Percentiles rank a stretch among this genome's conserved stretches.
Evolutionary conservation across 2,797 vertebrate genomes (phyloP).

Genomic region (Morus bassanus): DNA sequence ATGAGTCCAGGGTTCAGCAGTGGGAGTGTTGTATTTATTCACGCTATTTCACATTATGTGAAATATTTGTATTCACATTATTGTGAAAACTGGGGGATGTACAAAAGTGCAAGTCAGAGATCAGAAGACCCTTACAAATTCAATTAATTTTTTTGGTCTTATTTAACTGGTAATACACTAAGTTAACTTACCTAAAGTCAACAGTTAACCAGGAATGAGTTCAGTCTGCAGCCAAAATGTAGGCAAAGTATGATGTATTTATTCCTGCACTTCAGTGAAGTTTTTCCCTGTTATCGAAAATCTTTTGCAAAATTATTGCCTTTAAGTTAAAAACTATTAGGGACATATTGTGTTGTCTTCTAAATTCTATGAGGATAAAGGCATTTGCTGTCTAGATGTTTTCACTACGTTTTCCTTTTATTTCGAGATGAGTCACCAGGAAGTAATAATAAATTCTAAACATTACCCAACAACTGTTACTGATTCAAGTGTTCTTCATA

Average conservation of each 20-base stretch:
- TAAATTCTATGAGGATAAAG: neutral
- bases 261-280: neutral
- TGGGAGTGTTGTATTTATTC: neutral
- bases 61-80: neutral
- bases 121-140: neutral
- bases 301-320: neutral
- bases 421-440: neutral
- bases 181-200: neutral
- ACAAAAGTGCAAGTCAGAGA: neutral
- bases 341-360: neutral
- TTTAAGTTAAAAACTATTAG: neutral
- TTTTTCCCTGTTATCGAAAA: neutral
- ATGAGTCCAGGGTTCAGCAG: neutral
- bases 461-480: neutral
- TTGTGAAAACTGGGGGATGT: neutral
- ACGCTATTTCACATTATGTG: neutral
- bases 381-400: neutral
- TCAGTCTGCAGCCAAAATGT: neutral
- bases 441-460: neutral
- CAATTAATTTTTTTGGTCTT: neutral
- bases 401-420: neutral
- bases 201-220: neutral
- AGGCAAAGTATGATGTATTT: neutral
- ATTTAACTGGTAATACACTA: neutral
- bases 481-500: neutral